Evolutionary conservation across 1,140 invertebrate species (phyloP), one percentile per base, ranked within the genome.

Genomic region (Drosophila sulfurigaster): DNA sequence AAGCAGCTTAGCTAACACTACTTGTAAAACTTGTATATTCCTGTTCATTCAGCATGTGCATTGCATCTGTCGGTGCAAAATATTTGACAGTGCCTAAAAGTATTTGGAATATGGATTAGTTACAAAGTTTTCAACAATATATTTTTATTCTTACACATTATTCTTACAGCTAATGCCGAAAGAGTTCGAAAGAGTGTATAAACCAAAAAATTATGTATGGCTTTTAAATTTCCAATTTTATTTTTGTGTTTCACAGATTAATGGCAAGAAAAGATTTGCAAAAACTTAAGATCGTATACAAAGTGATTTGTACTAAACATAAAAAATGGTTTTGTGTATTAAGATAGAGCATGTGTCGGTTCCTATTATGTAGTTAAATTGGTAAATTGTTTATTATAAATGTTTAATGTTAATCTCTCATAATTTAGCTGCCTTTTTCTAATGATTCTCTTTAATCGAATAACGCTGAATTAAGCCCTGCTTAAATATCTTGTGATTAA

Each of bases 61-160:
- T 94, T 63, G 94, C 94, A 85, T 95, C 94, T 73, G 93, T 94
- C 63, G 94, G 94, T 86, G 94, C 93, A 78, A 93, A 93, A 86
- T 95, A 95, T 87, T 93, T 94, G 78, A 91, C 91, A 75, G 88
- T 90, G 79, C 85, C 91, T 92, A 91, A 74, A 92, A 92, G 58
- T 79, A 85, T 73, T 76, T 54, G 51, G 62, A 72, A 83, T 8
- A 66, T 52, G 49, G 3, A 71, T 89, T 83, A 87, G 78, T 78
- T 52, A 58, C 30, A 35, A 1, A 2, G 8, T 54, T 32, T 15
- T 57, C 38, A 35, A 38, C 15, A 16, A 16, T 25, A 48, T 48
- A 48, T 30, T 6, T 32, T 32, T 54, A 15, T 32, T 8, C 28
- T 54, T 15, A 54, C 13, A 35, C 8, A 15, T 32, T 32, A 32